Conservation (phyloP, 2,797 vertebrate genomes). For the Gobionotothen gibberifrons region DNA sequence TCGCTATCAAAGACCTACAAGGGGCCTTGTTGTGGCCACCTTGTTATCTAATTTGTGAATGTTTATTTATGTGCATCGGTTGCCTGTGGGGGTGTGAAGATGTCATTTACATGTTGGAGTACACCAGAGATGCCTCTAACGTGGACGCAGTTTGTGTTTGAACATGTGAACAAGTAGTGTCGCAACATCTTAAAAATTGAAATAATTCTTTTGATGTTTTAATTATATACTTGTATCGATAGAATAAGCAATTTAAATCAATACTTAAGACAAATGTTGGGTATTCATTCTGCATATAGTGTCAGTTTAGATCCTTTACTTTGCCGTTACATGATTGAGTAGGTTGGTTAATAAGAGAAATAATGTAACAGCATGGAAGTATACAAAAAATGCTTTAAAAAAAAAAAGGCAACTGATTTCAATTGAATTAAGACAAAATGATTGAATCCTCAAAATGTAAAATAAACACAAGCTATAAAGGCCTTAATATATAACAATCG, state of each 20-base stretch:
- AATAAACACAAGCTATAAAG: background rate
- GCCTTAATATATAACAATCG: background rate
- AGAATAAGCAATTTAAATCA: too few species aligned
- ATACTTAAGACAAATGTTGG: background rate
- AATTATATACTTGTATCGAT: background rate
- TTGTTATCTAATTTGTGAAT: constrained; percentile 77
- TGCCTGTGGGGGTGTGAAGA: constrained; percentile 51
- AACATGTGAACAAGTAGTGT: constrained; percentile 29
- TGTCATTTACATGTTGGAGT: constrained; percentile 63
- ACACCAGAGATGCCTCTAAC: constrained; percentile 25
- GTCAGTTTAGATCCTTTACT: background rate
- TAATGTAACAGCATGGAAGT: background rate
- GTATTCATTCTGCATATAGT: background rate
- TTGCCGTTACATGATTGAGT: background rate
- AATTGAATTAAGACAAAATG: background rate
- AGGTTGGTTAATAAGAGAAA: background rate
- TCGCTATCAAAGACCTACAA: constrained; percentile 71
- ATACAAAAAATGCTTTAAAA: background rate
- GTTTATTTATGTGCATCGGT: constrained; percentile 67
- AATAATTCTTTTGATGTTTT: background rate
- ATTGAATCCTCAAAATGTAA: background rate
- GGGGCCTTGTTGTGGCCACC: constrained; percentile 66
- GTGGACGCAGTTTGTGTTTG: constrained; percentile 14
- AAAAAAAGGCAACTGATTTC: background rate
- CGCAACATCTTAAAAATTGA: background rate